phyloP scores from a whole-genome alignment of 2,797 vertebrate species.

The Malacoraja senta region DNA sequence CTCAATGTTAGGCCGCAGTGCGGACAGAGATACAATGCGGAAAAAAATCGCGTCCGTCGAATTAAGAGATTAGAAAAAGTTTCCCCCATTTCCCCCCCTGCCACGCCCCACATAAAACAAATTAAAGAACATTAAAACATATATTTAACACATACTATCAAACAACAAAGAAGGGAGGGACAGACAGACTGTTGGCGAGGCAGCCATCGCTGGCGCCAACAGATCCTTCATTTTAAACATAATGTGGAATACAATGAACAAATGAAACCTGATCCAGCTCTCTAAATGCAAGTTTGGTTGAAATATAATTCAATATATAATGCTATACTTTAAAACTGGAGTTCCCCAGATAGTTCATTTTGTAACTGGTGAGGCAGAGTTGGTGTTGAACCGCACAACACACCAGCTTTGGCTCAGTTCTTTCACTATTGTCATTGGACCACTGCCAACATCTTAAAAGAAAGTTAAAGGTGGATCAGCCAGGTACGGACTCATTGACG shows the following conservation, averaged over 20 bases:
- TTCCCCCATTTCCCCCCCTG: too few relatives aligned
- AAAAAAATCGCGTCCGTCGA: too few relatives aligned
- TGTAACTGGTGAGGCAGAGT: background rate
- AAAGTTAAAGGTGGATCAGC: background rate
- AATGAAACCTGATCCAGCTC: background rate
- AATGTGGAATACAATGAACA: background rate
- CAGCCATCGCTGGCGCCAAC: too few relatives aligned
- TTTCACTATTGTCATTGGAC: background rate
- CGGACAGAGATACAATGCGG: too few relatives aligned
- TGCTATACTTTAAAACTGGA: background rate
- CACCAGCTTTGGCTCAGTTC: background rate
- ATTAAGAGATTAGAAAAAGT: too few relatives aligned
- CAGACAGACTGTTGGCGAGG: too few relatives aligned
- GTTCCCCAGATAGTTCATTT: background rate
- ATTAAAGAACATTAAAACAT: too few relatives aligned
- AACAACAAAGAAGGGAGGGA: too few relatives aligned
- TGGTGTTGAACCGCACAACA: background rate
- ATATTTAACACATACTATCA: too few relatives aligned
- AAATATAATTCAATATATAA: background rate
- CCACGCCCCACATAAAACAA: too few relatives aligned
- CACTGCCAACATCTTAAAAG: background rate
- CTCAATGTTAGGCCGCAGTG: too few relatives aligned
- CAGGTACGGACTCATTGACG: background rate
- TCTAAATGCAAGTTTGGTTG: background rate
- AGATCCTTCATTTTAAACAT: background rate